Evolutionary conservation across 1,140 invertebrate genomes (phyloP), one percentile per base, ranked within the genome.

Genomic region (Drosophila virilis): DNA sequence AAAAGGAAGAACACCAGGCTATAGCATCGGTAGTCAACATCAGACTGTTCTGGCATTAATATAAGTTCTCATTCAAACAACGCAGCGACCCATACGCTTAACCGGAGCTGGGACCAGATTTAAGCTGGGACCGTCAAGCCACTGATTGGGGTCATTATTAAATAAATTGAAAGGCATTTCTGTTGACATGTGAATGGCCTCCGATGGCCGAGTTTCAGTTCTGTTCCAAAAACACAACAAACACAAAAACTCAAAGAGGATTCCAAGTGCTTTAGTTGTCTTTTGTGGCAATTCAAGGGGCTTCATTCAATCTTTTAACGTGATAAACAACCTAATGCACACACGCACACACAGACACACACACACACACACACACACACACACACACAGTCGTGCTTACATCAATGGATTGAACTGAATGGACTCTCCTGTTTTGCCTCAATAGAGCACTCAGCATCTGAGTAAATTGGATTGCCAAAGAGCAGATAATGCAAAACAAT

Each of bases 241-340:
- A 10, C 40, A 12, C 17, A 42, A 12, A 32, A 57, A 51, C 50
- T 60, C 65, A 74, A 74, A 74, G 57, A 22, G 40, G 6, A 13
- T 33, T 42, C 65, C 71, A 61, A 74, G 65, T 69, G 50, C 33
- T 67, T 66, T 52, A 64, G 73, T 78, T 85, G 61, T 77, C 70
- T 79, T 78, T 81, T 81, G 76, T 79, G 80, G 50, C 57, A 42
- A 38, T 57, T 67, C 45, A 69, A 50, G 48, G 57, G 43, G 66
- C 52, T 59, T 51, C 67, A 88, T 88, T 83, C 76, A 88, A 80
- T 89, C 84, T 83, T 70, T 88, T 77, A 88, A 79, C 84, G 61
- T 89, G 80, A 89, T 88, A 89, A 88, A 89, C 65, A 76, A 74
- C 72, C 82, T 89, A 83, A 86, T 88, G 83, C 58, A 78, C 71